A percentile compares a stretch with the other conserved stretches of the same genome.
phyloP scores from a whole-genome alignment of 2,797 vertebrate genomes.

The Ctenochaetus hawaiiensis region DNA sequence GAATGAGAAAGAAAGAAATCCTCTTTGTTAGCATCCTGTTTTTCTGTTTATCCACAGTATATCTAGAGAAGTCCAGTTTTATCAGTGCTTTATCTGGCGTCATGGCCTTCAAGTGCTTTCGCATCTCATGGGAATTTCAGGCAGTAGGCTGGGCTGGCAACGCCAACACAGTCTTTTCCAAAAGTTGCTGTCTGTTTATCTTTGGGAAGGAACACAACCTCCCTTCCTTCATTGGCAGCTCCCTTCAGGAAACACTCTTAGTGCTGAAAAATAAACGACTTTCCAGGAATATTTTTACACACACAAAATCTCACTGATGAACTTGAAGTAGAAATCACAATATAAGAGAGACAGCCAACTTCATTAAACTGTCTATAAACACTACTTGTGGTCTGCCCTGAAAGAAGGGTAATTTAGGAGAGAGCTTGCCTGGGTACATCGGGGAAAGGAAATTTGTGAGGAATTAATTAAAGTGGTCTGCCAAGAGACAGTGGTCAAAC shows the following conservation, averaged over 20 bases:
- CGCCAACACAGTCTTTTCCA: conserved; percentile 60
- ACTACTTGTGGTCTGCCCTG: conserved; percentile 11
- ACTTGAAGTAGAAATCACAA: background rate
- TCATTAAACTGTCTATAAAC: background rate
- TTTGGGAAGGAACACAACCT: conserved; percentile 62
- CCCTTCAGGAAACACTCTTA: conserved; percentile 16
- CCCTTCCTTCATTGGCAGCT: conserved; percentile 49
- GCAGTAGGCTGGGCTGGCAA: conserved; percentile 38
- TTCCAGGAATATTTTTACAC: conserved; percentile 7
- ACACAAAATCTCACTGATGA: conserved; percentile 1
- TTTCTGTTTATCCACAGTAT: conserved; percentile 34
- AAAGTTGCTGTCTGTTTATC: conserved; percentile 67
- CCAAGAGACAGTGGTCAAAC: conserved; percentile 52
- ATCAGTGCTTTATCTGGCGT: conserved; percentile 58
- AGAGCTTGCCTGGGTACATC: conserved; percentile 2
- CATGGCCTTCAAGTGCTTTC: conserved; percentile 40
- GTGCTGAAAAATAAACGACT: conserved; percentile 29
- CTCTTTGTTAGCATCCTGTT: conserved; percentile 51
- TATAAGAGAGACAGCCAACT: background rate
- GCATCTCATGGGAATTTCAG: conserved; percentile 38
- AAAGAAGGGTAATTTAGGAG: conserved; percentile 2
- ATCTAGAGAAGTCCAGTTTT: conserved; percentile 45
- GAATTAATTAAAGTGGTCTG: conserved; percentile 45
- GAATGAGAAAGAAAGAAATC: conserved; percentile 11
- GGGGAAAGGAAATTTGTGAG: conserved; percentile 56